These are phyloP conservation scores for Achatina immaculata DNA, from an alignment of 1,140 invertebrate genomes.

Conservation along the genomic window DNA sequence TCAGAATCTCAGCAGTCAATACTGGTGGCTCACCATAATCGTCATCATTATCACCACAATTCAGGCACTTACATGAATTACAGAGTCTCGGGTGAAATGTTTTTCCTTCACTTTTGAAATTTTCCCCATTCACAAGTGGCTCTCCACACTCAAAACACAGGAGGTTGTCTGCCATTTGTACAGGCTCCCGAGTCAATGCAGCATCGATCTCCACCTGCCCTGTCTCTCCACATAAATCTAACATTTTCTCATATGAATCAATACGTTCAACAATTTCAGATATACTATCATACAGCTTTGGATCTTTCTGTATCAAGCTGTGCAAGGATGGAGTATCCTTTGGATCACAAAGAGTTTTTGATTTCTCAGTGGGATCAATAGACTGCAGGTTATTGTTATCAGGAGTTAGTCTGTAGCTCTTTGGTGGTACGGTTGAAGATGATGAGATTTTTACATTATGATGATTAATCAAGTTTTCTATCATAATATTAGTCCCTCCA, in stretches of 20 bases:
- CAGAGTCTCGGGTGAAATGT: neutral
- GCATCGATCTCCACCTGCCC: constrained; percentile 29
- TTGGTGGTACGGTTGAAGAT: neutral
- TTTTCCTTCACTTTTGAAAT: constrained; percentile 21
- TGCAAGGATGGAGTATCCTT: constrained; percentile 16
- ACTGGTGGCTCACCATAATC: constrained; percentile 34
- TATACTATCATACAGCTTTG: constrained; percentile 20
- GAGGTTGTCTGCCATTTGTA: constrained; percentile 21
- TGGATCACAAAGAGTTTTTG: neutral
- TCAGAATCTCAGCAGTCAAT: constrained; percentile 6
- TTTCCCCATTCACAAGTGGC: constrained; percentile 27
- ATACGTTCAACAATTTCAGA: constrained; percentile 36
- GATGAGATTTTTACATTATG: neutral
- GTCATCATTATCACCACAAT: constrained; percentile 31
- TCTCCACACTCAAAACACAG: constrained; percentile 38
- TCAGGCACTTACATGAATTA: constrained; percentile 30
- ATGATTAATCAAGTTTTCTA: too few species aligned
- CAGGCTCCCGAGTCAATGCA: constrained; percentile 10
- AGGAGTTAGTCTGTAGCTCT: neutral
- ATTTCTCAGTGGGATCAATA: neutral
- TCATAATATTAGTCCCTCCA: neutral
- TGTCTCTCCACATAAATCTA: constrained; percentile 29
- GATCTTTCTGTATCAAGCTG: constrained; percentile 35
- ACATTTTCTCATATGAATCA: constrained; percentile 38
- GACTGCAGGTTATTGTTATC: neutral